Percentiles rank a stretch among this genome's conserved stretches.
phyloP scores from a whole-genome alignment of 2,797 vertebrate species.

The Falco biarmicus region DNA sequence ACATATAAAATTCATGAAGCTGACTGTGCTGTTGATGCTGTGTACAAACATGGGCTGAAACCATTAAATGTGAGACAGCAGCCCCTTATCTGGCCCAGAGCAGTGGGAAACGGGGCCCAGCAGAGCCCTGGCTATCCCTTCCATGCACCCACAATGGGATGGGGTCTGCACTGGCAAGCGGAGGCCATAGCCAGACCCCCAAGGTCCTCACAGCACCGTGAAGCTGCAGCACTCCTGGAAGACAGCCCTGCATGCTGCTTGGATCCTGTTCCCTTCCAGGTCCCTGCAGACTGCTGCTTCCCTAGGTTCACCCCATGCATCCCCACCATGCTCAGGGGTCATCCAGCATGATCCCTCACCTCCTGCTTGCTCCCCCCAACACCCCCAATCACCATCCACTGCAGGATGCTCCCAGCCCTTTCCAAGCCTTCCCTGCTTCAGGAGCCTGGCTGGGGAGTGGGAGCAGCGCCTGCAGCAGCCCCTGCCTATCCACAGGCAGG shows the following conservation, averaged over 20 bases:
- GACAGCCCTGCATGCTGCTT: conserved; percentile 23
- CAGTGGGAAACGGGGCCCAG: neutral
- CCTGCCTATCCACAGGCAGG: neutral
- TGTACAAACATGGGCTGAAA: neutral
- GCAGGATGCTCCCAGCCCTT: neutral
- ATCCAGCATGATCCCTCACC: neutral
- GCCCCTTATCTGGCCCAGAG: neutral
- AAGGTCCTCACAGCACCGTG: conserved; percentile 75
- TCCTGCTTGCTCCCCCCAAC: too few species aligned
- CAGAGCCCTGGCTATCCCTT: fast-evolving
- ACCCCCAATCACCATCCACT: too few species aligned
- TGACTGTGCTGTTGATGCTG: neutral
- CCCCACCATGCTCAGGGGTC: neutral
- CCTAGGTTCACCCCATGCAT: too few species aligned
- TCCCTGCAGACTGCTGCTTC: conserved; percentile 35
- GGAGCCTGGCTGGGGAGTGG: fast-evolving
- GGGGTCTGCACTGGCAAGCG: neutral
- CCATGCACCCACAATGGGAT: fast-evolving
- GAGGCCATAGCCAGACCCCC: fast-evolving
- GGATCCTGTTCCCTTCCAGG: conserved; percentile 73
- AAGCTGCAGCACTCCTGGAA: conserved; percentile 69
- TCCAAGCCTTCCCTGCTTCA: neutral
- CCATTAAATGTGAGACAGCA: fast-evolving
- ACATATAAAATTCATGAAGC: neutral
- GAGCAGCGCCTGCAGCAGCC: too few species aligned